Base-by-base conservation (phyloP, 2,797 vertebrate species). In the Alca torda region DNA sequence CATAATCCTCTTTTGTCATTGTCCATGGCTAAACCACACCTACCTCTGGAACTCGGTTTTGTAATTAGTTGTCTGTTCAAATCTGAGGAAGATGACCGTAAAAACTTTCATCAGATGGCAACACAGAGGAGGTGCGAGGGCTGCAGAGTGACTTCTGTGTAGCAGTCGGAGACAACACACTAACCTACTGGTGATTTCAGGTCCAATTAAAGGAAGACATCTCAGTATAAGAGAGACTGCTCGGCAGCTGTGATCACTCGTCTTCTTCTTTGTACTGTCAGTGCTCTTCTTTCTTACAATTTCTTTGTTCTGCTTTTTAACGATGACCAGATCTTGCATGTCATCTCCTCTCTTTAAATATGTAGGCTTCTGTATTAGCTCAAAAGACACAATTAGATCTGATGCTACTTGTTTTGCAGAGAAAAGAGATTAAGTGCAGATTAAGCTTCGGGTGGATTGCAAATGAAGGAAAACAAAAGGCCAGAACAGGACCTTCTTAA, bases 331-430 rank as follows among this genome's bases (percentile, higher is more conserved):
- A 95, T 90, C 78, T 93, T 6, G 4, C 54, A 11, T 92, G 81
- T 84, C 72, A 85, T 4, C 77, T 90, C 67, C 48, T 88, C 57
- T 89, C 53, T 93, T 86, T 70, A 80, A 90, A 61, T 87, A 57
- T 60, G n/a, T 1, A 1, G 72, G 60, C 87, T 92, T 89, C 88
- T 96, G 81, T 73, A 25, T 93, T 94, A 94, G 50, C 92, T 95
- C 90, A 96, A 75, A 83, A 91, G 78, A 51, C 33, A 80, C 63
- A 77, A 85, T 95, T 96, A 96, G 61, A 96, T 95, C 84, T 92
- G 64, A 60, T 89, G 64, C 78, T 95, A 9, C 91, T 94, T 93
- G 82, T 92, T 95, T 82, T 95, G 68, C 84, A 94, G 86, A 65
- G 64, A 90, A 92, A 87, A 90, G 53, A 84, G 72, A 90, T 95